Percentiles rank a stretch among this genome's conserved stretches.
Conservation (phyloP, 2,888 invertebrate genomes). For the Sarcophaga caerulescens region DNA sequence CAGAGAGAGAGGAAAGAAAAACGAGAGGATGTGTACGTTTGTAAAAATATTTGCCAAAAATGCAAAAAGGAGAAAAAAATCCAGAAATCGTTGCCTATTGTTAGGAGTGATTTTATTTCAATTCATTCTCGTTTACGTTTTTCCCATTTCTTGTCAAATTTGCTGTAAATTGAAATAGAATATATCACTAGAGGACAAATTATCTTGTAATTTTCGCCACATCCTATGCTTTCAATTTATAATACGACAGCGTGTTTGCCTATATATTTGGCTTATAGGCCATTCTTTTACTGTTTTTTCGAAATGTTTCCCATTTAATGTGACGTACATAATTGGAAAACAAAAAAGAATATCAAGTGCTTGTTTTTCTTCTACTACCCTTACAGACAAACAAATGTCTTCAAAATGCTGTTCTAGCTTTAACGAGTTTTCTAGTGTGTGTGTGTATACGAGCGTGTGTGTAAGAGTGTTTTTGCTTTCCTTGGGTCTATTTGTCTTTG, state of each 20-base stretch:
- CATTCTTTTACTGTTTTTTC: constrained; percentile 17
- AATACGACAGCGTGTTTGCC: background rate
- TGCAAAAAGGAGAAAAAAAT: background rate
- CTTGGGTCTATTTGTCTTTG: background rate
- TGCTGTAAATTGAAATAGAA: constrained; percentile 68
- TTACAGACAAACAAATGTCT: too few species aligned
- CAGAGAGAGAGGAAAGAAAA: background rate
- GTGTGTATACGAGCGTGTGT: too few species aligned
- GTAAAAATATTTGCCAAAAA: background rate
- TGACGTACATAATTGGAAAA: constrained; percentile 11
- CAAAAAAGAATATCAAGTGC: constrained; percentile 35
- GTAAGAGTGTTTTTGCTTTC: too few species aligned
- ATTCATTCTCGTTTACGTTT: constrained; percentile 10
- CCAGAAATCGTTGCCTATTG: constrained; percentile 16
- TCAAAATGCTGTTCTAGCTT: too few species aligned
- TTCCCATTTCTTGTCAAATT: constrained; percentile 49
- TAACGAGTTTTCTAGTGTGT: too few species aligned
- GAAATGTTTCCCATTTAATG: background rate
- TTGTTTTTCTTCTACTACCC: background rate
- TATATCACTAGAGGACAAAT: constrained; percentile 68
- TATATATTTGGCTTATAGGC: constrained; percentile 27
- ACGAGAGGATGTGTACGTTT: background rate
- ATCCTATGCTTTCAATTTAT: constrained; percentile 23
- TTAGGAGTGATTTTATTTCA: constrained; percentile 33
- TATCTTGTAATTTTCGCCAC: constrained; percentile 61